Percentiles rank a stretch among this genome's conserved stretches.
Evolutionary conservation across 2,797 vertebrate genomes (phyloP).

Genomic region (Chiloscyllium punctatum): DNA sequence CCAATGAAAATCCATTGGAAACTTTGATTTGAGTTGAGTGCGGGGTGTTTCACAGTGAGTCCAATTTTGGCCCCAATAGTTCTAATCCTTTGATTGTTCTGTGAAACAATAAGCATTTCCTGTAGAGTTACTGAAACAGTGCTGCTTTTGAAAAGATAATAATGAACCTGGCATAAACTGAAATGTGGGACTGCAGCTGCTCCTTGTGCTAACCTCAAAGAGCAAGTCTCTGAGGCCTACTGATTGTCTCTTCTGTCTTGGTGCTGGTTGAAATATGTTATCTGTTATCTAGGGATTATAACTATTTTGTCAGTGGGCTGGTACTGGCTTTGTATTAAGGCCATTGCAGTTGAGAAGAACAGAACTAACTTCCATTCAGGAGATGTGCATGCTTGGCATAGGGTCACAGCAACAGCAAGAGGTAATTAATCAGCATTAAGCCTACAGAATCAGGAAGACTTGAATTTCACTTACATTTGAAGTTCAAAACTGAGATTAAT

Average conservation of each 20-base stretch:
- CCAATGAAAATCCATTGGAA: slow-evolving; percentile 49
- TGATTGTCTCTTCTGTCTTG: slow-evolving; percentile 45
- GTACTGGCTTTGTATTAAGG: slow-evolving; percentile 27
- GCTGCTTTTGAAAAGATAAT: slow-evolving; percentile 59
- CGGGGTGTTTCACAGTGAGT: slow-evolving; percentile 60
- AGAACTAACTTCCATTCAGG: slow-evolving; percentile 20
- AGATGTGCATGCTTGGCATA: neutral
- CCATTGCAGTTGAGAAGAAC: slow-evolving; percentile 5
- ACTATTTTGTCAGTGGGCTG: neutral
- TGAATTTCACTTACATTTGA: slow-evolving; percentile 27
- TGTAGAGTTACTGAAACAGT: slow-evolving; percentile 53
- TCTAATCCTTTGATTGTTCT: slow-evolving; percentile 76
- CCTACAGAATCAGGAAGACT: slow-evolving; percentile 9
- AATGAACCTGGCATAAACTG: slow-evolving; percentile 53
- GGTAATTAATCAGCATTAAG: slow-evolving; percentile 32
- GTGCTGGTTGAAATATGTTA: slow-evolving; percentile 56
- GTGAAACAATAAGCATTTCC: slow-evolving; percentile 56
- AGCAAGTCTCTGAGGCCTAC: slow-evolving; percentile 37
- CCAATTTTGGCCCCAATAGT: slow-evolving; percentile 65
- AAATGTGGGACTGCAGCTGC: slow-evolving; percentile 50
- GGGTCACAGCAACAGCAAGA: neutral
- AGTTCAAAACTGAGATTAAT: slow-evolving; percentile 16
- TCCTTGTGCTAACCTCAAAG: slow-evolving; percentile 52
- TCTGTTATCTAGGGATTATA: slow-evolving; percentile 21
- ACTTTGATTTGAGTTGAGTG: slow-evolving; percentile 79